phyloP scores from a whole-genome alignment of 2,113 vertebrate species.

The Phrynosoma platyrhinos region DNA sequence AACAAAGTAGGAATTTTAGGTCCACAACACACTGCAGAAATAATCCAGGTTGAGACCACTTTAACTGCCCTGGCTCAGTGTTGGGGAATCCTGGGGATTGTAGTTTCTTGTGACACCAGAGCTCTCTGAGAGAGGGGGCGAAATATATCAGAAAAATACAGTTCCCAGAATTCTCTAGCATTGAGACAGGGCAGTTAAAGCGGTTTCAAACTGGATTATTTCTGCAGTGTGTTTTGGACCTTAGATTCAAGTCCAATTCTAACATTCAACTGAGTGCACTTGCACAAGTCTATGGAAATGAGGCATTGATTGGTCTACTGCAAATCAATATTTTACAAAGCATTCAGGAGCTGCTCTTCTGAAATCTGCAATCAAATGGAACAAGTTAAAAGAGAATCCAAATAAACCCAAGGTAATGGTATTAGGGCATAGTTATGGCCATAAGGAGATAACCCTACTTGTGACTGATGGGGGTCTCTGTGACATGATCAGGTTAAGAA shows the following conservation, averaged over 20 bases:
- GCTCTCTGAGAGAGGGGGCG: too few relatives aligned
- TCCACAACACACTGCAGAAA: too few relatives aligned
- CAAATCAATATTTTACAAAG: not conserved
- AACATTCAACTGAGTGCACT: not conserved
- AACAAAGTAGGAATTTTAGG: not conserved
- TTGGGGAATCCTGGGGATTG: too few relatives aligned
- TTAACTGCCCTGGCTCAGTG: too few relatives aligned
- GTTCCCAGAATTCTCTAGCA: too few relatives aligned
- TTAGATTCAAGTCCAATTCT: not conserved
- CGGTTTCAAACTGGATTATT: too few relatives aligned
- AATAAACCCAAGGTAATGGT: not conserved
- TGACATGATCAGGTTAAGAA: not conserved
- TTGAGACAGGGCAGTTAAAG: too few relatives aligned
- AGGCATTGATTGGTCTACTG: not conserved
- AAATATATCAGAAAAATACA: too few relatives aligned
- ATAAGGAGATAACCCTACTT: not conserved
- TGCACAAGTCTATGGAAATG: conserved; percentile 22
- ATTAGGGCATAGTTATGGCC: not conserved
- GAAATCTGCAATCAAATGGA: not conserved
- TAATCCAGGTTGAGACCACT: too few relatives aligned
- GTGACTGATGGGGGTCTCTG: not conserved
- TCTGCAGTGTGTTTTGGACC: too few relatives aligned
- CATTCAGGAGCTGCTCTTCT: not conserved
- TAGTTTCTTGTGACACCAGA: not conserved
- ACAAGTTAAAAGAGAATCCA: not conserved